Percentiles rank a stretch among this genome's conserved stretches.
phyloP scores from a whole-genome alignment of 2,113 vertebrate species.

The Meles meles region DNA sequence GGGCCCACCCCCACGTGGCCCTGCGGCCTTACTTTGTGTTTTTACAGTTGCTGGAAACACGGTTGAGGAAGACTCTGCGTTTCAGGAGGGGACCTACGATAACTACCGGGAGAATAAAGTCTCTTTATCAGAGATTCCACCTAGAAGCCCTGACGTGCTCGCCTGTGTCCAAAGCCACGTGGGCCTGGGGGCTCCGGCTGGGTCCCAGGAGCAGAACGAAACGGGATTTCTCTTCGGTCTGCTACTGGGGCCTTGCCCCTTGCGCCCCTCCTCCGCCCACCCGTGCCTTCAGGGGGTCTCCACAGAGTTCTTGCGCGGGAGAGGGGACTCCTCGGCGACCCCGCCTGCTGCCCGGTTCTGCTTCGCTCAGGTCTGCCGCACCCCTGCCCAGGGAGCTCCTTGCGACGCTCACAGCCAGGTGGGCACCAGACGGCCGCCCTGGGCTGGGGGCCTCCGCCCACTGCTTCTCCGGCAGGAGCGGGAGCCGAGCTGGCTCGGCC shows the following conservation, averaged over 20 bases:
- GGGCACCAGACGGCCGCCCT: background rate
- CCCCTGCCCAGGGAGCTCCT: background rate
- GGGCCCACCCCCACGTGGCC: background rate
- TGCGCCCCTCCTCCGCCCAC: background rate
- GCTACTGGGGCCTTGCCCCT: background rate
- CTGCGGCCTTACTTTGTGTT: background rate
- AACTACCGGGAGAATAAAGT: background rate
- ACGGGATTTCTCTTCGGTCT: background rate
- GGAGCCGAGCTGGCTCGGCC: fast-evolving
- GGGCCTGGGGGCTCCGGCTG: background rate
- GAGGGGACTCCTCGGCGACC: background rate
- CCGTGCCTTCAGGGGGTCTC: background rate
- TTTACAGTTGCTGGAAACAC: background rate
- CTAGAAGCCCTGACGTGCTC: background rate
- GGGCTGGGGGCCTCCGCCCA: background rate
- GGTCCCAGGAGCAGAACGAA: background rate
- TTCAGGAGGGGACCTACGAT: background rate
- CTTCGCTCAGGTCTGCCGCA: fast-evolving
- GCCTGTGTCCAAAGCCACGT: background rate
- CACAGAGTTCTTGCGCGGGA: background rate
- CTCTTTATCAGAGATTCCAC: background rate
- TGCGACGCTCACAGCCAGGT: background rate
- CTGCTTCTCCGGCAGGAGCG: background rate
- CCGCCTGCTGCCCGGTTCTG: background rate
- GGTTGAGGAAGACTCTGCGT: background rate